These are phyloP conservation scores for Burhinus oedicnemus DNA, from an alignment of 2,113 vertebrate genomes.

Conservation along the genomic window DNA sequence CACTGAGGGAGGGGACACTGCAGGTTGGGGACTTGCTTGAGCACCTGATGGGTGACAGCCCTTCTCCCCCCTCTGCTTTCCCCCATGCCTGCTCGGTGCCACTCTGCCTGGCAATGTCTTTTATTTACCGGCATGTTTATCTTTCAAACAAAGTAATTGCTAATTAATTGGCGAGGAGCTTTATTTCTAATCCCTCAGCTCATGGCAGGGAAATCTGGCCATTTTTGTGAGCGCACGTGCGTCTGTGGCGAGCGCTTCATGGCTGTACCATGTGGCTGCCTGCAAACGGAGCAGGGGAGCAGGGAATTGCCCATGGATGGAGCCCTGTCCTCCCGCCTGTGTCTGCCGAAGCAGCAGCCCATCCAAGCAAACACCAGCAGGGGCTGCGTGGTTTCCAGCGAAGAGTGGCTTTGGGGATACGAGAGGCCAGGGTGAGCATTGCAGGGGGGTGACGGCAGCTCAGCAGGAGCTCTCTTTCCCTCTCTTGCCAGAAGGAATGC, in stretches of 20 bases:
- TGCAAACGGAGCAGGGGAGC: too few relatives aligned
- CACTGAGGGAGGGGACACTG: background rate
- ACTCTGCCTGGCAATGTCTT: background rate
- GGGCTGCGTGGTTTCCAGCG: background rate
- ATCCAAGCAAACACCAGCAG: background rate
- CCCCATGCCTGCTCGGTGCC: rapidly evolving
- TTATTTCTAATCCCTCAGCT: background rate
- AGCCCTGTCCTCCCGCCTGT: background rate
- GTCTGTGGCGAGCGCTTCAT: rapidly evolving
- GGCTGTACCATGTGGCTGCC: too few relatives aligned
- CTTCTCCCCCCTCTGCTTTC: background rate
- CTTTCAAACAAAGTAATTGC: slow-evolving; percentile 5
- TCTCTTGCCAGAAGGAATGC: background rate
- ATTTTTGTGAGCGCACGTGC: rapidly evolving
- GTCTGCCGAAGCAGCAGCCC: background rate
- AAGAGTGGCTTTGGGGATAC: background rate
- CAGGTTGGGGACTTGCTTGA: background rate
- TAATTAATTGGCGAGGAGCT: background rate
- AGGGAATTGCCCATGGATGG: background rate
- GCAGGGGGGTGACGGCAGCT: too few relatives aligned
- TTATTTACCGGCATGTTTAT: background rate
- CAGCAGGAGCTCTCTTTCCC: background rate
- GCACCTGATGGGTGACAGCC: background rate
- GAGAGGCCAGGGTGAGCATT: background rate
- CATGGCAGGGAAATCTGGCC: background rate